Base-by-base conservation (phyloP, 2,888 invertebrate genomes). In the Miltochrista miniata region DNA sequence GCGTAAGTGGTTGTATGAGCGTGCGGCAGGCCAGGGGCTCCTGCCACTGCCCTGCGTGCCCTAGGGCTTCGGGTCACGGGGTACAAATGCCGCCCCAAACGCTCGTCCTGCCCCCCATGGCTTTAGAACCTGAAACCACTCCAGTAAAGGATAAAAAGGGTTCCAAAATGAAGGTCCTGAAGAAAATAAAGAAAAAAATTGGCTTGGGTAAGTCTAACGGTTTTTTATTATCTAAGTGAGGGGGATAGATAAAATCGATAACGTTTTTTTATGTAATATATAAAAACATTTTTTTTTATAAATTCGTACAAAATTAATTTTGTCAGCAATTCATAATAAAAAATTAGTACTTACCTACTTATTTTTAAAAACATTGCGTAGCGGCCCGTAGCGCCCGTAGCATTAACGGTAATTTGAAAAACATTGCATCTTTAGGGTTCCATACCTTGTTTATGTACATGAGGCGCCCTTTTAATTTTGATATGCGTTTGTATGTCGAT, bases 111-210 rank as follows among this genome's bases (percentile, higher is more conserved):
- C 92, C 91, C 45, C 90, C 89, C 10, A 86, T 90, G 90, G 89
- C 88, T 1, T 30, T 90, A 67, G 92, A 89, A 60, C 88, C 87
- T 1, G 87, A 90, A 69, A 86, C 80, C 0, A 86, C 88, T n/a
- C 87, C 87, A 1, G 86, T 90, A 0, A 89, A 90, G 73, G 87
- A 90, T 62, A 90, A 89, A 61, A 91, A 92, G 51, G 90, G 90
- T 10, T 91, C 91, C 1, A 97, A 96, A 91, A 97, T 97, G 96
- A 97, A 97, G 92, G 96, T 97, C 57, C 90, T 97, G 60, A 97
- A 97, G 93, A 97, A 97, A 83, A 95, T 97, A 74, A 97, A 97
- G 87, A 95, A 95, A 76, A 96, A 96, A 76, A 97, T 97, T 83
- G 97, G 97, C 73, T 87, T 97, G 84, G 96, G 97, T 97, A 88